A percentile compares a stretch with the other conserved stretches of the same genome.
Evolutionary conservation across 1,140 invertebrate species (phyloP).

Genomic region (Drosophila nebulosa): DNA sequence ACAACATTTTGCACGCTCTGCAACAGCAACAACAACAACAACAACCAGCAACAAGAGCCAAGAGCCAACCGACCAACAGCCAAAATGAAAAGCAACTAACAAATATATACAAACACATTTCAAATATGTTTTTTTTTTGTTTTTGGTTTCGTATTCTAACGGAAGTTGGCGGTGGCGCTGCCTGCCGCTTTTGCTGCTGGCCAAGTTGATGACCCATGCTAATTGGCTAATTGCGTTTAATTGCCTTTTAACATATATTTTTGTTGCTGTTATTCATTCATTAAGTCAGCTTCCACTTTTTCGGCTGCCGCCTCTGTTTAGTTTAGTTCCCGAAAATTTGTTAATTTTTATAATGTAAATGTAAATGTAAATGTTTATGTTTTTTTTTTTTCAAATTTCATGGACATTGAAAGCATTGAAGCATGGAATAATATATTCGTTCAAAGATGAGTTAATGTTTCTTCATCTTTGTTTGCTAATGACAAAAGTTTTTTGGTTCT

Average conservation of each 20-base stretch:
- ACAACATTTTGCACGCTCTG: conserved; percentile 71
- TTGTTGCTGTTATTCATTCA: neutral
- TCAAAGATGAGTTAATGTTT: no score
- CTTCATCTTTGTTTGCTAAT: no score
- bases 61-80: neutral
- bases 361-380: conserved; percentile 43
- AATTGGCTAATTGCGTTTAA: conserved; percentile 77
- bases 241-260: conserved; percentile 67
- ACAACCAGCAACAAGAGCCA: no score
- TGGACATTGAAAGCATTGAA: neutral
- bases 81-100: neutral
- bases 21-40: conserved; percentile 22
- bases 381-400: neutral
- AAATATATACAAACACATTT: conserved; percentile 30
- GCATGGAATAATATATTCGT: neutral
- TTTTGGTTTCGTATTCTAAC: conserved; percentile 52
- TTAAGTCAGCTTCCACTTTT: neutral
- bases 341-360: conserved; percentile 43
- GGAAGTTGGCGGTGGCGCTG: conserved; percentile 52
- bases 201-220: conserved; percentile 69
- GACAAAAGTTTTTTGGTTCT: no score
- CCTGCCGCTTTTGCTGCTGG: conserved; percentile 30
- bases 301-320: no score
- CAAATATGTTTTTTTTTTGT: conserved; percentile 39
- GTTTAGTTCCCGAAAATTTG: conserved; percentile 38